phyloP scores from a whole-genome alignment of 2,888 invertebrate species.

The Lamellibrachia columna region DNA sequence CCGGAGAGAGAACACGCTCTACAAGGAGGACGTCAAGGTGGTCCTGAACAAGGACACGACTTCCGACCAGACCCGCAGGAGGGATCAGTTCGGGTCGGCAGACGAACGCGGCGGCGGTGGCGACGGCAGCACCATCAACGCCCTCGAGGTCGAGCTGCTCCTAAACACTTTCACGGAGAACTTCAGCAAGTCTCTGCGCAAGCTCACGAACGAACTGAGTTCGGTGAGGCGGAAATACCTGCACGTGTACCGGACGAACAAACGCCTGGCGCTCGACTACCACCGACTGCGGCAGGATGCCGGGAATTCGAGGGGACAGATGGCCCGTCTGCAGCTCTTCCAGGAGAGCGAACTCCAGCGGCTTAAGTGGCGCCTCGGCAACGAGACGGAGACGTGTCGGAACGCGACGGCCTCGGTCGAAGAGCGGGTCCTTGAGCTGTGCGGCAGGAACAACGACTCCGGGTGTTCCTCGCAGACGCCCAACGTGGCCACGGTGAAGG shows the following conservation, averaged over 20 bases:
- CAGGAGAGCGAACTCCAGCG: neutral
- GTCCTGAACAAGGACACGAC: neutral
- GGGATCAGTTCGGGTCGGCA: neutral
- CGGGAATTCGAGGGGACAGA: neutral
- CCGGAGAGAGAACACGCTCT: neutral
- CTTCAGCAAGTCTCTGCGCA: neutral
- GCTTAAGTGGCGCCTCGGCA: neutral
- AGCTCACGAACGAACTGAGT: neutral
- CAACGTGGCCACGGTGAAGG: neutral
- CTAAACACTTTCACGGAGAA: neutral
- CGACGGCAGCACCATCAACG: neutral
- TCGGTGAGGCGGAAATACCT: neutral
- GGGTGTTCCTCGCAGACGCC: neutral
- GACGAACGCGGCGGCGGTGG: neutral
- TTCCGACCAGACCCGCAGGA: neutral
- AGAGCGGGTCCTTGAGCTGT: neutral
- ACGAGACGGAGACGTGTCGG: neutral
- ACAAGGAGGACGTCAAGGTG: neutral
- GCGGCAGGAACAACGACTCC: neutral
- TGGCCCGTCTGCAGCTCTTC: neutral
- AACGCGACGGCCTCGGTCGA: neutral
- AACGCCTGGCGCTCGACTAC: neutral
- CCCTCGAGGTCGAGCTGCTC: neutral
- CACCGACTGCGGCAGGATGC: neutral
- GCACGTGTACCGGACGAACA: constrained; percentile 10